phyloP scores from a whole-genome alignment of 2,888 invertebrate species.

The Uropetala carovei region DNA sequence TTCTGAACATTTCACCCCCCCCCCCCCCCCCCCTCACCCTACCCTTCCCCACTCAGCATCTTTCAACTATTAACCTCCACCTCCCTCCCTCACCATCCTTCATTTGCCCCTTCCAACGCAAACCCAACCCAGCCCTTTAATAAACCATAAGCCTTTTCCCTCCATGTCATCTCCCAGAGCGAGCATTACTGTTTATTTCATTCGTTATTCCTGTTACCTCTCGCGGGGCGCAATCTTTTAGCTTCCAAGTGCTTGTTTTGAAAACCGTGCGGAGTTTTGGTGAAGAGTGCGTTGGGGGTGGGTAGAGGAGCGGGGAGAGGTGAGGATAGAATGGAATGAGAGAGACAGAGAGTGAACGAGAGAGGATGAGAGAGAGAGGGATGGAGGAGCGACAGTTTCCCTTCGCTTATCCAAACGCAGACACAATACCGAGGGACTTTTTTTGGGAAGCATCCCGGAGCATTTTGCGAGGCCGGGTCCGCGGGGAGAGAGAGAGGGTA shows the following conservation, averaged over 20 bases:
- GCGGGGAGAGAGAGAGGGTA: background rate
- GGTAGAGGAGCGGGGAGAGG: background rate
- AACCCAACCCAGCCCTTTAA: background rate
- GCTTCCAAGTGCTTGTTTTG: background rate
- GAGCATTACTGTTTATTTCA: slow-evolving; percentile 3
- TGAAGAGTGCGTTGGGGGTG: background rate
- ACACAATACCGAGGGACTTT: background rate
- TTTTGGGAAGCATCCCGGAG: slow-evolving; percentile 6
- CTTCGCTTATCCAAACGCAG: slow-evolving; percentile 7
- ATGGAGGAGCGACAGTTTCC: background rate
- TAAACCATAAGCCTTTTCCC: background rate
- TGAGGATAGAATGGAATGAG: background rate
- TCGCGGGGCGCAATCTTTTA: background rate
- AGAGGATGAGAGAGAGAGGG: background rate
- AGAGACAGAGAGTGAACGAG: background rate
- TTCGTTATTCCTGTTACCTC: slow-evolving; percentile 3
- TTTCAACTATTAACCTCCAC: too few species aligned
- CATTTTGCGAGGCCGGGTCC: background rate
- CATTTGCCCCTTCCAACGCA: background rate
- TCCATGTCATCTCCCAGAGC: background rate
- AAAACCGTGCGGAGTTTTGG: background rate
- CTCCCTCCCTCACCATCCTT: background rate
- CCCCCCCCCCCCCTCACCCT: too few species aligned
- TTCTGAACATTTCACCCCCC: too few species aligned
- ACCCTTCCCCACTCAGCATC: too few species aligned